Base-by-base conservation (phyloP, 2,888 invertebrate genomes). In the Lepidocyrtoides sp. region DNA sequence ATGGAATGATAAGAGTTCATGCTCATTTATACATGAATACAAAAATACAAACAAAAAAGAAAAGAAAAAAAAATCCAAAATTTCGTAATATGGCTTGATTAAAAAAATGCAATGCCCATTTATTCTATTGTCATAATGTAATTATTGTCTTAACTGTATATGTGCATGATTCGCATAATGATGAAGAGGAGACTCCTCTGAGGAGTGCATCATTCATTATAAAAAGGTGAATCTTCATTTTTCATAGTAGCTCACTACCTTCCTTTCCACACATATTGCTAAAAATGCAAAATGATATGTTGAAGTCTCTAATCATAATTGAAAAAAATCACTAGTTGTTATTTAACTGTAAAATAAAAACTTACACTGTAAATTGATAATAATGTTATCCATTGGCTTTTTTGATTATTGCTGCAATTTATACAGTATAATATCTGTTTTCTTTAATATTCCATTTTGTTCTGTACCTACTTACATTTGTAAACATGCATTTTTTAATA, bases 81-180 rank as follows among this genome's bases (percentile, higher is more conserved):
- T 69, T 84, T 69, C 83, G 69, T 84, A 26, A 69, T 84, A 60
- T 41, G n/a, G 20, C 48, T 69, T 60, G 66, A 66, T 84, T 84
- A 81, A 84, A 69, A 48, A 66, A 48, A 66, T 63, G n/a, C 82
- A 63, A 44, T 26, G 17, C 44, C 26, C 26, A 23, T 23, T 20
- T 23, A 66, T 66, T 83, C 44, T 12, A 36, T 36, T 41, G 20
- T 60, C 51, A 51, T n/a, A n/a, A n/a, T n/a, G n/a, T n/a, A n/a
- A n/a, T n/a, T n/a, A n/a, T n/a, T n/a, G n/a, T n/a, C n/a, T 66
- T 66, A 14, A n/a, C 66, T 63, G 12, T 10, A 26, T 29, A 32
- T 7, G 79, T 32, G 17, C 69, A 69, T 69, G 69, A 29, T n/a
- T 23, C 41, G 69, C 83, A 84, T 84, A 69, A 51, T 83, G 48